These are phyloP conservation scores for Muntiacus reevesi DNA, from an alignment of 2,113 vertebrate genomes.

Conservation along the genomic window DNA sequence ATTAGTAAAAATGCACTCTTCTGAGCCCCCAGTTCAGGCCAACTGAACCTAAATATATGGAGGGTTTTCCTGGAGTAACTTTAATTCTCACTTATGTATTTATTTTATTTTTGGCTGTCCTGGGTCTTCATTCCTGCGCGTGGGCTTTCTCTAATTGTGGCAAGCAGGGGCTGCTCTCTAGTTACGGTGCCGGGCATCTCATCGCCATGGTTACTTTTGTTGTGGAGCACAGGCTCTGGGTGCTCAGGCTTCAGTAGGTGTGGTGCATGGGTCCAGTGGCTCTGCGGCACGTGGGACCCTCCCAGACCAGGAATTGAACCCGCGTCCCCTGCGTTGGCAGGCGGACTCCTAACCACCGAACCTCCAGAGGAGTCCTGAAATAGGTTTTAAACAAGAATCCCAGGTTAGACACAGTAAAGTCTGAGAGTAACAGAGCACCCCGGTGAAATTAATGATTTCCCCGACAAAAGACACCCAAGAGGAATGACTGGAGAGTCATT, in stretches of 20 bases:
- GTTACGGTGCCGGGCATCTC: fast-evolving
- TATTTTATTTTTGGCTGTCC: neutral
- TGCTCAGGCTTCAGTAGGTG: neutral
- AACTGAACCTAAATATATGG: neutral
- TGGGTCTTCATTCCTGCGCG: neutral
- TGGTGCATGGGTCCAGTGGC: neutral
- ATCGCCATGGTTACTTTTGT: neutral
- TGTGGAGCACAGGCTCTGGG: neutral
- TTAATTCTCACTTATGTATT: neutral
- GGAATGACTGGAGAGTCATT: too few relatives aligned
- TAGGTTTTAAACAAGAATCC: neutral
- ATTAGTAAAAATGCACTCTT: neutral
- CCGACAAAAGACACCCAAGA: too few relatives aligned
- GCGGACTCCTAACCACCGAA: neutral
- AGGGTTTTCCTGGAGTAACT: neutral
- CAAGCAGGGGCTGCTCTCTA: neutral
- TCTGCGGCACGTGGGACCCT: neutral
- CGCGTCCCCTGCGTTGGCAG: neutral
- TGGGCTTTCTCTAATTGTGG: neutral
- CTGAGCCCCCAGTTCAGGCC: neutral
- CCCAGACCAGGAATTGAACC: neutral
- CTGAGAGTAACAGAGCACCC: neutral
- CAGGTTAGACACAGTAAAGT: neutral
- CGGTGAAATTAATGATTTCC: too few relatives aligned
- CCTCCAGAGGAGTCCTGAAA: neutral